Conservation (phyloP, 1,140 invertebrate species). For the Lutraria rhynchaena region DNA sequence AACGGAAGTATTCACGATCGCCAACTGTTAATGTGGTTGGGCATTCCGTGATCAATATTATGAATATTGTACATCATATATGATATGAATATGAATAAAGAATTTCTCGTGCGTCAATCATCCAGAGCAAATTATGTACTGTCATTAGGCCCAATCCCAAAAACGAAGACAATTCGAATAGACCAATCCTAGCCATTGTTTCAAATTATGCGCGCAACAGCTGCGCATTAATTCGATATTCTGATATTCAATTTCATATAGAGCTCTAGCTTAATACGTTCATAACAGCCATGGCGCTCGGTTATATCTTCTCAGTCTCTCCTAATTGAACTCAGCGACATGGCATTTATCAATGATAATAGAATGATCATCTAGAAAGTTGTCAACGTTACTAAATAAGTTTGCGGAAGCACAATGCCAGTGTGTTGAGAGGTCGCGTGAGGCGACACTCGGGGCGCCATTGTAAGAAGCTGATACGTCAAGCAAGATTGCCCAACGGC, state of each 20-base stretch:
- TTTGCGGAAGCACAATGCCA: conserved; percentile 43
- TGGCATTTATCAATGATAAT: conserved; percentile 53
- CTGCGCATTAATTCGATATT: conserved; percentile 3
- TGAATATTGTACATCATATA: conserved; percentile 49
- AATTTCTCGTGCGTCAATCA: conserved; percentile 43
- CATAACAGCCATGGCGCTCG: conserved; percentile 46
- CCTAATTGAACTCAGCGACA: conserved; percentile 46
- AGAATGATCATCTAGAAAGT: conserved; percentile 45
- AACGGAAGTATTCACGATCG: background rate
- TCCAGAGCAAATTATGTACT: background rate
- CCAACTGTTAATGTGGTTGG: conserved; percentile 9
- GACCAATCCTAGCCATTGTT: conserved; percentile 25
- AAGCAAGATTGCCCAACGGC: conserved; percentile 18
- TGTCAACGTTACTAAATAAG: conserved; percentile 44
- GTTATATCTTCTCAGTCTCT: conserved; percentile 31
- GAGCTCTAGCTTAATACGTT: conserved; percentile 33
- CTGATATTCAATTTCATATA: background rate
- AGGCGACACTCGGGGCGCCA: conserved; percentile 34
- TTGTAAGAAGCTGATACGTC: conserved; percentile 7
- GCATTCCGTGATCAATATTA: conserved; percentile 10
- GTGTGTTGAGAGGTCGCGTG: conserved; percentile 27
- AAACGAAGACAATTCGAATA: background rate
- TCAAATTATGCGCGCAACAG: background rate
- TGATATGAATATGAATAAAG: conserved; percentile 53
- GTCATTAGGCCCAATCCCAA: conserved; percentile 5